Evolutionary conservation across 2,113 vertebrate species (phyloP).

Genomic region (Chloropsis hardwickii): DNA sequence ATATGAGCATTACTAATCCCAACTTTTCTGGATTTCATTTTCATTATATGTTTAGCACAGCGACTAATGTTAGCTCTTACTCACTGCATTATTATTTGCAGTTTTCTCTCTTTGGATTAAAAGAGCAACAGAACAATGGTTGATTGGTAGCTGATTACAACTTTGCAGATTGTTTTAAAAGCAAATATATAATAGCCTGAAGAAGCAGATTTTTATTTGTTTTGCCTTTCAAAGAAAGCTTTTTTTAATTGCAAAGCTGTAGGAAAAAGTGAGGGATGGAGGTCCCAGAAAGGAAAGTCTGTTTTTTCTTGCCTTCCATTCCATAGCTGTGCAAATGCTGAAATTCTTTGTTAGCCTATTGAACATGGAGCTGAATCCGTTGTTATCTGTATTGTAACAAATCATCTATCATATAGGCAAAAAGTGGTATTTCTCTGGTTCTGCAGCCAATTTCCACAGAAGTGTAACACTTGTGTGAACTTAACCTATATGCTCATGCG

Average conservation of each 20-base stretch:
- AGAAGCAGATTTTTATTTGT: not conserved
- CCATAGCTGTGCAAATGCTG: constrained; percentile 37
- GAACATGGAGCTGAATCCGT: constrained; percentile 20
- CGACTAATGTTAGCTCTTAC: not conserved
- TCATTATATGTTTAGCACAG: not conserved
- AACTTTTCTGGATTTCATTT: constrained; percentile 4
- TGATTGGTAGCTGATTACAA: not conserved
- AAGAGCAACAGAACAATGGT: not conserved
- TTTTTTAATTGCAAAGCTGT: not conserved
- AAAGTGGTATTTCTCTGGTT: constrained; percentile 23
- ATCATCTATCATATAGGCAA: not conserved
- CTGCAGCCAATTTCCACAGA: not conserved
- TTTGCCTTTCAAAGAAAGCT: not conserved
- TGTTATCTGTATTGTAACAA: not conserved
- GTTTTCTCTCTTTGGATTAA: not conserved
- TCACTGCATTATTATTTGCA: not conserved
- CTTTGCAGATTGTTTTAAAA: not conserved
- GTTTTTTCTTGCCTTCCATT: not conserved
- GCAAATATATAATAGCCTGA: not conserved
- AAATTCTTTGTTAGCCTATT: constrained; percentile 43
- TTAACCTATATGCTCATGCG: not conserved
- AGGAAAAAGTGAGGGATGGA: not conserved
- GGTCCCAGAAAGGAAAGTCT: constrained; percentile 10
- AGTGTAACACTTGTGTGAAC: not conserved
- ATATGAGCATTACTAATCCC: not conserved